Conservation (phyloP, 2,888 invertebrate genomes). For the Shargacucullia verbasci region DNA sequence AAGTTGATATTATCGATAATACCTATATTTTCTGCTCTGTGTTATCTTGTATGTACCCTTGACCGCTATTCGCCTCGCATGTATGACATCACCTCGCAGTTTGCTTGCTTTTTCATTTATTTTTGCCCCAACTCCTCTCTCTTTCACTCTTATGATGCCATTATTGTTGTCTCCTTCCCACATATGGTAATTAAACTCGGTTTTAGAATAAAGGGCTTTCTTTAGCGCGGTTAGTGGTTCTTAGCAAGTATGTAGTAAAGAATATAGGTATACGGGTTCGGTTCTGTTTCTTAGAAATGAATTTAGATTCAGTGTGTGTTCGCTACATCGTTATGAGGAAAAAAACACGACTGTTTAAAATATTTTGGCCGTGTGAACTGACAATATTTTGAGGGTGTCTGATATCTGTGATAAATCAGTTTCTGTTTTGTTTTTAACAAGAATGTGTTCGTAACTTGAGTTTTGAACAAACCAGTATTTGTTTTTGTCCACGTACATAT, state of each 20-base stretch:
- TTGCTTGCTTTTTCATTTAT: slow-evolving; percentile 75
- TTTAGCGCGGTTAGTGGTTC: slow-evolving; percentile 32
- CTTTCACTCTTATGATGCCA: slow-evolving; percentile 43
- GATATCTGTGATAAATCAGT: slow-evolving; percentile 11
- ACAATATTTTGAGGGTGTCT: slow-evolving; percentile 17
- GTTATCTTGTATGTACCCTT: slow-evolving; percentile 75
- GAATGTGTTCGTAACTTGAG: slow-evolving; percentile 11
- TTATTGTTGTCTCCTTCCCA: slow-evolving; percentile 49
- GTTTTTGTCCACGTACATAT: too few species aligned
- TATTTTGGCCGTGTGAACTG: slow-evolving; percentile 18
- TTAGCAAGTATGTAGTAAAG: slow-evolving; percentile 19
- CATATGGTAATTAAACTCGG: slow-evolving; percentile 59
- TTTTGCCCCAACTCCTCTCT: slow-evolving; percentile 71
- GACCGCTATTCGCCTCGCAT: slow-evolving; percentile 82
- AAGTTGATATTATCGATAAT: slow-evolving; percentile 24
- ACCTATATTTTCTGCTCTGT: slow-evolving; percentile 43
- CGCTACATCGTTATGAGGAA: not conserved
- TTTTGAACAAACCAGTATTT: not conserved
- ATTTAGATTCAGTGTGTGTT: slow-evolving; percentile 33
- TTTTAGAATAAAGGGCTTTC: slow-evolving; percentile 60
- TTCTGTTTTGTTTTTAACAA: slow-evolving; percentile 22
- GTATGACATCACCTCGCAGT: slow-evolving; percentile 79
- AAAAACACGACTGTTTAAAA: slow-evolving; percentile 2
- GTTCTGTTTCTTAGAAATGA: slow-evolving; percentile 36
- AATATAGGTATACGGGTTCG: slow-evolving; percentile 22